Conservation (phyloP, 1,140 invertebrate genomes). For the Euura lappo region DNA sequence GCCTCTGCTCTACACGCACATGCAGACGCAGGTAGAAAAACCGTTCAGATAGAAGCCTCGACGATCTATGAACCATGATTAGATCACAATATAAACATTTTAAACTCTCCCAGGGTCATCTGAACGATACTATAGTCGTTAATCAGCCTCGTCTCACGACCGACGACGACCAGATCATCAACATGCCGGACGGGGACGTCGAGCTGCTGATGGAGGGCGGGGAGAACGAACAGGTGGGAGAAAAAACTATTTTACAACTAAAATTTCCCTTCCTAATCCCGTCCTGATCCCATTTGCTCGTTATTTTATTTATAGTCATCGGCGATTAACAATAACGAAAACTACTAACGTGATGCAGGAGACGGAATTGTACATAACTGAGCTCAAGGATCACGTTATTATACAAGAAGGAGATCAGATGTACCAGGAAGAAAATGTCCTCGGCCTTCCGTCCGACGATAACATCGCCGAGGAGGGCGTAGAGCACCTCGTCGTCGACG, state of each 20-base stretch:
- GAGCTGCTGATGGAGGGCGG: slow-evolving; percentile 54
- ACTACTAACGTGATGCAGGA: slow-evolving; percentile 45
- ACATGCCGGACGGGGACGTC: slow-evolving; percentile 48
- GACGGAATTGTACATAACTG: slow-evolving; percentile 63
- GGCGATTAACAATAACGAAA: slow-evolving; percentile 18
- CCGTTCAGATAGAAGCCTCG: background rate
- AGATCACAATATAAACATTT: background rate
- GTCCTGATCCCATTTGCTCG: slow-evolving; percentile 39
- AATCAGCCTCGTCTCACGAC: slow-evolving; percentile 76
- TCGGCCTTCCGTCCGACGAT: slow-evolving; percentile 50
- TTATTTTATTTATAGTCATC: slow-evolving; percentile 29
- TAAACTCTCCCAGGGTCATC: slow-evolving; percentile 62
- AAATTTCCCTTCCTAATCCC: slow-evolving; percentile 15
- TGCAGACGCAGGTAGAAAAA: slow-evolving; percentile 64
- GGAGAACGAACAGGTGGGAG: slow-evolving; percentile 41
- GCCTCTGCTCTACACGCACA: slow-evolving; percentile 79
- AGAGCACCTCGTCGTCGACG: slow-evolving; percentile 64
- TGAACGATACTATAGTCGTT: slow-evolving; percentile 79
- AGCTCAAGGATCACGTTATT: slow-evolving; percentile 64
- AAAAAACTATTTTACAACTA: slow-evolving; percentile 11
- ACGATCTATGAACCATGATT: background rate
- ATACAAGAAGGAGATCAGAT: slow-evolving; percentile 55
- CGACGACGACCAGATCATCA: slow-evolving; percentile 62
- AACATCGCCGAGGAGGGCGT: slow-evolving; percentile 51
- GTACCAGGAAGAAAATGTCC: slow-evolving; percentile 48